Conservation (phyloP, 1,140 invertebrate genomes). For the Maniola jurtina region DNA sequence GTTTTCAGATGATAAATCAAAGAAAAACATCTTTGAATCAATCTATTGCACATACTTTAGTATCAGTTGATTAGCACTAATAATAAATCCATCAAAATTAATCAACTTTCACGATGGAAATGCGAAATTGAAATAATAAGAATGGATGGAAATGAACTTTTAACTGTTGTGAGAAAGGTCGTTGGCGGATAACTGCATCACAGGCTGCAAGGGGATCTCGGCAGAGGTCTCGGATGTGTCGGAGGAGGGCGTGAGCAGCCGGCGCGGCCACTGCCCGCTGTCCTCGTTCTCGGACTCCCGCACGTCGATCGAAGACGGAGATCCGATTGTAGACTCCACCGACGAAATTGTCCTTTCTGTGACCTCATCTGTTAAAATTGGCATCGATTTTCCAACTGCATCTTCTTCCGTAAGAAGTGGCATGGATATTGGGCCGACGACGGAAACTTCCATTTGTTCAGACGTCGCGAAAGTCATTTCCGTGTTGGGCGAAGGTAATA, state of each 20-base stretch:
- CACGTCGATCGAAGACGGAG: constrained; percentile 54
- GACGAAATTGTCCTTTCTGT: constrained; percentile 51
- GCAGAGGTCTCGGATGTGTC: constrained; percentile 59
- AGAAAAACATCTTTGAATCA: constrained; percentile 35
- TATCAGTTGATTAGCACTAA: constrained; percentile 16
- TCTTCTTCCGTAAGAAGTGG: constrained; percentile 66
- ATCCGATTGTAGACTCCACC: constrained; percentile 51
- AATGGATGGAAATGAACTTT: constrained; percentile 24
- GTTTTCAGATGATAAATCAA: constrained; percentile 14
- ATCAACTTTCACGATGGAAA: constrained; percentile 3
- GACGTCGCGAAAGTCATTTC: constrained; percentile 50
- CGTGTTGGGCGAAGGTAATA: constrained; percentile 56
- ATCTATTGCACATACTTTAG: constrained; percentile 54
- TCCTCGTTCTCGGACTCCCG: constrained; percentile 58
- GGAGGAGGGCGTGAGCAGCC: constrained; percentile 57
- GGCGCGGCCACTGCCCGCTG: constrained; percentile 50
- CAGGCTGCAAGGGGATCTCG: constrained; percentile 63
- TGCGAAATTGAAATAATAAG: constrained; percentile 18
- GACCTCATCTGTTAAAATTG: constrained; percentile 65
- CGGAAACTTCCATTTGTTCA: constrained; percentile 42
- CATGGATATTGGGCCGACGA: constrained; percentile 59
- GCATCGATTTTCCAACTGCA: constrained; percentile 63
- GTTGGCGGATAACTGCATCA: constrained; percentile 57
- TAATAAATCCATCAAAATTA: constrained; percentile 24
- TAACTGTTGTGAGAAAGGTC: constrained; percentile 43